Base-by-base conservation (phyloP, 2,888 invertebrate species). In the Agonopterix heracliana region DNA sequence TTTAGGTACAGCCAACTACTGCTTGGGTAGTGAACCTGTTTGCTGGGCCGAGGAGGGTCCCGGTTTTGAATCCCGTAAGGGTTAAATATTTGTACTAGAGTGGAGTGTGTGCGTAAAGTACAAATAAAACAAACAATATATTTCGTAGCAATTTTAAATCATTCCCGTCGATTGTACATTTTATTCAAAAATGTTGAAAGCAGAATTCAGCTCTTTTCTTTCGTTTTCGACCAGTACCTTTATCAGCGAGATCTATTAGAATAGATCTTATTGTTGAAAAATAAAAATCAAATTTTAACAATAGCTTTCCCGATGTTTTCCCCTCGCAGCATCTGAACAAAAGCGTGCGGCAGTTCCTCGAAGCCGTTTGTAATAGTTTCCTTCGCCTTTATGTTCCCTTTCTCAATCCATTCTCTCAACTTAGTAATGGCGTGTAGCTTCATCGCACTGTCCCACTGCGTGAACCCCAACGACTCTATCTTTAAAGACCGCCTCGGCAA, bases 311-410 rank as follows among this genome's bases (percentile, higher is more conserved):
- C 72, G 2, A 73, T 35, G 51, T 54, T 60, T 38, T 66, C 64
- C 17, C 73, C 74, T 57, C 57, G 65, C 46, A 65, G 52, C 64
- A 60, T 58, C 9, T 52, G 59, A 36, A 68, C 61, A 40, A 74
- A 67, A 11, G 70, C 59, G 45, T 57, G 58, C 26, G 74, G 72
- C 36, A 75, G 68, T 49, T 61, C 53, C 61, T 71, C 64, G 56
- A 76, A 77, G 46, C 72, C 75, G 52, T 64, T 63, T 48, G 58
- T 53, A 49, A 74, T 48, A 17, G 68, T 66, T 60, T 75, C 74
- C 57, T 71, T 71, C 13, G 61, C 66, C 59, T 60, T 68, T 56
- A 75, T 65, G 48, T 57, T 52, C 49, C 71, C 69, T 26, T 61
- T 55, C 46, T 66, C 54, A 42, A 72, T 54, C 74, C 71, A 76